Conservation (phyloP, 1,140 invertebrate genomes). For the Pseudomyrmex sp. region DNA sequence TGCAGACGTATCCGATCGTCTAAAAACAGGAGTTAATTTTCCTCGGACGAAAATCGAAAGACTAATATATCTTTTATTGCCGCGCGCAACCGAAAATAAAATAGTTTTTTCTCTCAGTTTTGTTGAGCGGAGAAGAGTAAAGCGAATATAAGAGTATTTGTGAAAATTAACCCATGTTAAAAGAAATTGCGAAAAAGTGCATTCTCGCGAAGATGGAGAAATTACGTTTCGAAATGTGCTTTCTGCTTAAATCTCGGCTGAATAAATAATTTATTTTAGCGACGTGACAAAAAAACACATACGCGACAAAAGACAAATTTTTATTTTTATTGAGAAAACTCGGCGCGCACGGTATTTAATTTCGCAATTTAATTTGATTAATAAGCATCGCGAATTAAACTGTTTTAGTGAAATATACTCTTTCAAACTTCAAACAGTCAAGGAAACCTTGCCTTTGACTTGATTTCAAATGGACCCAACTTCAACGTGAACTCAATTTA, state of each 20-base stretch:
- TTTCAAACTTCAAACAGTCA: neutral
- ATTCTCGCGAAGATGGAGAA: too few species aligned
- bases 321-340: too few species aligned
- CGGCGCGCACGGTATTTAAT: constrained; percentile 1
- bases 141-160: too few species aligned
- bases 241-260: too few species aligned
- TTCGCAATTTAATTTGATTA: constrained; percentile 41
- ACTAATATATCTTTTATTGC: neutral
- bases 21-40: neutral
- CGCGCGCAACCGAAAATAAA: neutral
- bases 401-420: constrained; percentile 32
- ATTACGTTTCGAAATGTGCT: too few species aligned
- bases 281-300: too few species aligned
- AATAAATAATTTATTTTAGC: too few species aligned
- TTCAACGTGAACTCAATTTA: constrained; percentile 55
- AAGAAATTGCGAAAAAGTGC: too few species aligned
- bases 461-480: constrained; percentile 51
- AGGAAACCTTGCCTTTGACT: constrained; percentile 38
- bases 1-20: neutral
- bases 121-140: too few species aligned
- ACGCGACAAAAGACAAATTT: too few species aligned
- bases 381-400: constrained; percentile 45
- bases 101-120: too few species aligned
- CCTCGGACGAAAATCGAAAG: neutral
- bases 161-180: too few species aligned